A percentile compares a stretch with the other conserved stretches of the same genome.
These are phyloP conservation scores for Drosophila melanocephala DNA, from an alignment of 2,888 invertebrate species.

Conservation along the genomic window DNA sequence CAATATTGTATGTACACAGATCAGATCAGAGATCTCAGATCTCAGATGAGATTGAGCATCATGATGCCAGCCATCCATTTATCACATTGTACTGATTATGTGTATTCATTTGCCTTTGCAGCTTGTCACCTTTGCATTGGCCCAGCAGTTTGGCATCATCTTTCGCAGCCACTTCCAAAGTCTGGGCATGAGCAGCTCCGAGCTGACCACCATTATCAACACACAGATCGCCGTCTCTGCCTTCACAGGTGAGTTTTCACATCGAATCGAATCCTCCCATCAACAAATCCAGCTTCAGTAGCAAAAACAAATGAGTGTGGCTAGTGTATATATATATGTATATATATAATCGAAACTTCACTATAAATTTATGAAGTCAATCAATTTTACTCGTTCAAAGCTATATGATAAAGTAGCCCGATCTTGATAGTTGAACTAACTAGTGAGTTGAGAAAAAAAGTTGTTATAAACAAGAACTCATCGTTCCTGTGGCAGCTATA, in stretches of 20 bases:
- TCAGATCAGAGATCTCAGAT: neutral
- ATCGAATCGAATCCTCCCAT: neutral
- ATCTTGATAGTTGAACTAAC: neutral
- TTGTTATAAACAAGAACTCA: neutral
- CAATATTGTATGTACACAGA: slow-evolving; percentile 88
- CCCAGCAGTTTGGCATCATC: slow-evolving; percentile 91
- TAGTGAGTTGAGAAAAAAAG: neutral
- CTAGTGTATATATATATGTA: neutral
- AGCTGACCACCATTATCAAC: slow-evolving; percentile 90
- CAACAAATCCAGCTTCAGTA: neutral
- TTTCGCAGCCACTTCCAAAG: slow-evolving; percentile 88
- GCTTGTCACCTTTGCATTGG: slow-evolving; percentile 89
- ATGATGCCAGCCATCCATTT: neutral
- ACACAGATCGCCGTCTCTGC: slow-evolving; percentile 90
- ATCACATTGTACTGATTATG: neutral
- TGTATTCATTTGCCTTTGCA: slow-evolving; percentile 78
- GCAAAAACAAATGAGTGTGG: neutral
- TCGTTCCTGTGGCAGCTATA: neutral
- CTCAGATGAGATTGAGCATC: neutral
- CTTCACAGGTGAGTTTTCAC: slow-evolving; percentile 87
- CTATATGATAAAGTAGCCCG: neutral
- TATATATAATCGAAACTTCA: neutral
- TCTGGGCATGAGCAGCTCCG: slow-evolving; percentile 88
- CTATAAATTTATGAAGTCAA: neutral
- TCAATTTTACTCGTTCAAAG: neutral